A percentile compares a stretch with the other conserved stretches of the same genome.
phyloP scores from a whole-genome alignment of 2,113 vertebrate species.

The Nothoprocta pentlandii region DNA sequence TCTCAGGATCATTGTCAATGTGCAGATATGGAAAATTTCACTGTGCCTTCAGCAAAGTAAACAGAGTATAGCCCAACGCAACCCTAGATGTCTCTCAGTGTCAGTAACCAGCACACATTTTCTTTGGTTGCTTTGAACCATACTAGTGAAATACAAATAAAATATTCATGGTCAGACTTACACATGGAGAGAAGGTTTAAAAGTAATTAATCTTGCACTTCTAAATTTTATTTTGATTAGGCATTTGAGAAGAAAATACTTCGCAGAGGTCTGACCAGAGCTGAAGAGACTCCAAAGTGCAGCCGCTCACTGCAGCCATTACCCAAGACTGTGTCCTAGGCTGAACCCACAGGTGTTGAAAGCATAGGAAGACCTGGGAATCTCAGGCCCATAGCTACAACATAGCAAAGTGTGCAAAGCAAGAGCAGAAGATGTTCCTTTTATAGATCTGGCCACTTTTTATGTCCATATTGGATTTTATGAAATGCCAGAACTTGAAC shows the following conservation, averaged over 20 bases:
- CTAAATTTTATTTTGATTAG: neutral
- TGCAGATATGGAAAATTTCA: neutral
- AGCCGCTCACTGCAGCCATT: neutral
- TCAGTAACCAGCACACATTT: neutral
- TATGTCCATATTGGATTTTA: neutral
- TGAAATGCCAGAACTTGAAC: neutral
- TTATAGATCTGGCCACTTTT: neutral
- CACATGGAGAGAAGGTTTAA: neutral
- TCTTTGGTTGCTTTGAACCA: neutral
- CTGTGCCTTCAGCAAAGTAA: neutral
- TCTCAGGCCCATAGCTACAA: neutral
- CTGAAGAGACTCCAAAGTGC: neutral
- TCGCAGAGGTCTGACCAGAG: neutral
- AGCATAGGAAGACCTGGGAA: neutral
- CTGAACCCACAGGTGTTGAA: neutral
- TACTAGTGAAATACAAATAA: neutral
- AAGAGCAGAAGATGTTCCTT: neutral
- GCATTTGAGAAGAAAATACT: neutral
- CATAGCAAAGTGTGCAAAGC: fast-evolving
- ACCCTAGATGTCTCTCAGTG: neutral
- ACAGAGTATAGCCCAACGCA: neutral
- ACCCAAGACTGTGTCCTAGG: too few relatives aligned
- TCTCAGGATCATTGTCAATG: neutral
- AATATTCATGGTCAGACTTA: neutral
- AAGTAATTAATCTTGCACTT: neutral